Evolutionary conservation across 2,113 vertebrate species (phyloP).

Genomic region (Emydura subglobosa): DNA sequence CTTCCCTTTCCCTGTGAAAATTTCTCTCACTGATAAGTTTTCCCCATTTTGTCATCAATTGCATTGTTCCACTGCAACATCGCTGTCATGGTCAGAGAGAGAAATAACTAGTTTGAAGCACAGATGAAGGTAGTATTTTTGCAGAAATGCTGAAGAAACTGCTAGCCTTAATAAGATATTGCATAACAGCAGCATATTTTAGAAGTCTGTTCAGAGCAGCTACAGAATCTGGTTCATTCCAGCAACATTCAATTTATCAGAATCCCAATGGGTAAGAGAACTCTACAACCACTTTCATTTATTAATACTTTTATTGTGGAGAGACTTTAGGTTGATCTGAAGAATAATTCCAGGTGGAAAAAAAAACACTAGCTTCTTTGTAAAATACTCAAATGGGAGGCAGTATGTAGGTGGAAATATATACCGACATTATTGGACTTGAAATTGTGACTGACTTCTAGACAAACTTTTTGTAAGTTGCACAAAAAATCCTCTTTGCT

Average conservation of each 20-base stretch:
- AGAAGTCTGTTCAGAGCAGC: background rate
- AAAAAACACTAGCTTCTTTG: background rate
- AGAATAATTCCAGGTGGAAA: background rate
- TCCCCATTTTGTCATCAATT: background rate
- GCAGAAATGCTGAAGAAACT: background rate
- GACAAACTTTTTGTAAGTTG: background rate
- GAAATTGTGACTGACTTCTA: background rate
- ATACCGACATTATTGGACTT: background rate
- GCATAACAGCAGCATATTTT: background rate
- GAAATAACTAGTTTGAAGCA: background rate
- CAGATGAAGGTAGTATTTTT: background rate
- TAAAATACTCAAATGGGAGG: background rate
- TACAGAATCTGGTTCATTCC: background rate
- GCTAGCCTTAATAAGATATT: background rate
- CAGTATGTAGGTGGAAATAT: rapidly evolving
- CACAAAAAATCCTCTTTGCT: background rate
- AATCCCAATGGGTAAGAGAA: background rate
- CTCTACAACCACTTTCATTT: background rate
- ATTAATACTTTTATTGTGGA: background rate
- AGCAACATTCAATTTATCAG: background rate
- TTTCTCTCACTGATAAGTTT: background rate
- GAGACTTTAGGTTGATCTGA: background rate
- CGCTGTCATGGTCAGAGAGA: background rate
- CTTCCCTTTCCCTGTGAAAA: background rate
- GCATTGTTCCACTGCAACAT: background rate